These are phyloP conservation scores for Sphenodon punctatus DNA, from an alignment of 2,797 vertebrate genomes.

Conservation along the genomic window DNA sequence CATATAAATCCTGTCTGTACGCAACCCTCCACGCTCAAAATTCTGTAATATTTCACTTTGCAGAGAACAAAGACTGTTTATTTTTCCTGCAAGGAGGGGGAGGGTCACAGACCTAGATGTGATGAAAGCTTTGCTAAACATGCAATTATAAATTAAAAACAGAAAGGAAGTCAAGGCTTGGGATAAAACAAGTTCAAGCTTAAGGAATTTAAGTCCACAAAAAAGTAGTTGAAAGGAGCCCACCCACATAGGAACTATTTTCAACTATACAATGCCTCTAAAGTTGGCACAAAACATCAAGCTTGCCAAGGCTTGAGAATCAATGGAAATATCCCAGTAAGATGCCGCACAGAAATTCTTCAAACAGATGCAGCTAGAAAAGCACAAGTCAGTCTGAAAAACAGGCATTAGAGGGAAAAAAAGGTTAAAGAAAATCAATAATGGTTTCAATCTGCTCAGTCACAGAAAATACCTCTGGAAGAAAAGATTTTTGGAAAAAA, in stretches of 20 bases:
- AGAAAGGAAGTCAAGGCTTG: constrained; percentile 1
- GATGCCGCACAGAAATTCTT: constrained; percentile 25
- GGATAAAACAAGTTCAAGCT: not conserved
- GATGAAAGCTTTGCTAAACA: not conserved
- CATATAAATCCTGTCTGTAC: not conserved
- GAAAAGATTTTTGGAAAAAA: constrained; percentile 8
- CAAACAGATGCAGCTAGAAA: constrained; percentile 5
- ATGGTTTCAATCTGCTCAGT: constrained; percentile 35
- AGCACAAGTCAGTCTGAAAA: not conserved
- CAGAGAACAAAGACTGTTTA: not conserved
- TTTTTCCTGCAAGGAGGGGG: not conserved
- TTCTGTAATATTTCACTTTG: not conserved
- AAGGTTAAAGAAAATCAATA: constrained; percentile 52
- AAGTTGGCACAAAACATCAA: constrained; percentile 35
- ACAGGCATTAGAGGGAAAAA: not conserved
- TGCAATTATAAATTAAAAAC: not conserved
- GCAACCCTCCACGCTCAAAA: not conserved
- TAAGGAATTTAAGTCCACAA: constrained; percentile 33
- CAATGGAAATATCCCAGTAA: constrained; percentile 7
- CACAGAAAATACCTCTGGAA: constrained; percentile 13
- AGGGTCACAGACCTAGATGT: not conserved
- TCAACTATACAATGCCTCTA: constrained; percentile 36
- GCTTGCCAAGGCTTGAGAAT: constrained; percentile 21
- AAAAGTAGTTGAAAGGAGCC: constrained; percentile 2
- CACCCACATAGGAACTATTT: constrained; percentile 35